Evolutionary conservation across 2,888 invertebrate species (phyloP).

Genomic region (Nomada goodeniana): DNA sequence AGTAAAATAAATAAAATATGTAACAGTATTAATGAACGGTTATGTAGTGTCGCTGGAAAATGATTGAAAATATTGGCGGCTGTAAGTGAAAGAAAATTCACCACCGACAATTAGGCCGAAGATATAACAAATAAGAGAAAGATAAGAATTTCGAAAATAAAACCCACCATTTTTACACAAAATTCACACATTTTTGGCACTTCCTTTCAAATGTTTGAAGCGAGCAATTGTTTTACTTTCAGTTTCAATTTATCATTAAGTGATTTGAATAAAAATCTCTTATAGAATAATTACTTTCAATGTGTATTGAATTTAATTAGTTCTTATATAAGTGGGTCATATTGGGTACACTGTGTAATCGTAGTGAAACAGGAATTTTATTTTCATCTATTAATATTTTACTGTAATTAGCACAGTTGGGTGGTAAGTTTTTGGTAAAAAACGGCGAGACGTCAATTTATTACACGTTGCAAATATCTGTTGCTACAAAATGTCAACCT

Average conservation of each 20-base stretch:
- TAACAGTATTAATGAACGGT: neutral
- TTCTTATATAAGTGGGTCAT: neutral
- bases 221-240: constrained; percentile 34
- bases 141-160: neutral
- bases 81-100: neutral
- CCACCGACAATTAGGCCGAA: neutral
- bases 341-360: neutral
- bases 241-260: constrained; percentile 8
- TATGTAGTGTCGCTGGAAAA: neutral
- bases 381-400: neutral
- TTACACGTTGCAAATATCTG: neutral
- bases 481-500: neutral
- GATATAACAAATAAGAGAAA: neutral
- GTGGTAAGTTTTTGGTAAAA: neutral
- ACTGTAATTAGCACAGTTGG: neutral
- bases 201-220: constrained; percentile 43
- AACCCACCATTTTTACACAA: neutral
- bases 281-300: neutral
- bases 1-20: constrained; percentile 16
- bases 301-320: constrained; percentile 1
- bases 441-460: neutral
- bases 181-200: constrained; percentile 62
- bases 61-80: neutral
- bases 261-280: neutral
- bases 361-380: neutral